These are phyloP conservation scores for Hyperoplus lanceolatus DNA, from an alignment of 2,797 vertebrate species.

Conservation along the genomic window DNA sequence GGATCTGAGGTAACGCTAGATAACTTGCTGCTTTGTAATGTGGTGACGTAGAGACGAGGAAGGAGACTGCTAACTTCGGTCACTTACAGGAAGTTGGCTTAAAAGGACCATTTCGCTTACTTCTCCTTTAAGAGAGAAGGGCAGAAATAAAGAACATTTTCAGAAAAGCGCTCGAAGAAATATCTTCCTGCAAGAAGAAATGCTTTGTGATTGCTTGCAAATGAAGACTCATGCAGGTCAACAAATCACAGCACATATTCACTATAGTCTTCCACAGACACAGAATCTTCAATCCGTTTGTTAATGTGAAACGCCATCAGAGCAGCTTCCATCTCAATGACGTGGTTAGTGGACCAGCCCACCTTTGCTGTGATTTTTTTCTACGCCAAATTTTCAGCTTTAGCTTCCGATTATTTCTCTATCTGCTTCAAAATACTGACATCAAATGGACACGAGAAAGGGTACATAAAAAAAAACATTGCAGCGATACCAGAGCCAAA, in stretches of 20 bases:
- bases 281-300: conserved; percentile 19
- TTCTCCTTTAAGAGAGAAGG: conserved; percentile 47
- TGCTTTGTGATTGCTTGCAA: conserved; percentile 23
- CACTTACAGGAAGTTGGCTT: too few relatives aligned
- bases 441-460: conserved; percentile 62
- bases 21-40: too few relatives aligned
- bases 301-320: conserved; percentile 28
- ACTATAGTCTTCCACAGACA: conserved; percentile 1
- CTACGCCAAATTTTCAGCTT: conserved; percentile 33
- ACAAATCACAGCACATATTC: conserved; percentile 31
- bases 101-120: too few relatives aligned
- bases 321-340: conserved; percentile 22
- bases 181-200: neutral
- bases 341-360: conserved; percentile 23
- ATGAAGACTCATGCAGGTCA: conserved; percentile 20
- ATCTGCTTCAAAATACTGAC: conserved; percentile 73
- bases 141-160: conserved; percentile 61
- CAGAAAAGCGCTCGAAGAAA: conserved; percentile 17
- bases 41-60: too few relatives aligned
- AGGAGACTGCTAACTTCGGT: too few relatives aligned
- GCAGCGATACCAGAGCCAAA: conserved; percentile 35
- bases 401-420: conserved; percentile 74
- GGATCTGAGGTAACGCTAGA: too few relatives aligned
- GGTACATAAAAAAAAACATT: conserved; percentile 19
- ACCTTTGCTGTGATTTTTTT: conserved; percentile 46